These are phyloP conservation scores for Palythoa grandis DNA, from an alignment of 92 coral and sea anemone genomes.

Conservation along the genomic window DNA sequence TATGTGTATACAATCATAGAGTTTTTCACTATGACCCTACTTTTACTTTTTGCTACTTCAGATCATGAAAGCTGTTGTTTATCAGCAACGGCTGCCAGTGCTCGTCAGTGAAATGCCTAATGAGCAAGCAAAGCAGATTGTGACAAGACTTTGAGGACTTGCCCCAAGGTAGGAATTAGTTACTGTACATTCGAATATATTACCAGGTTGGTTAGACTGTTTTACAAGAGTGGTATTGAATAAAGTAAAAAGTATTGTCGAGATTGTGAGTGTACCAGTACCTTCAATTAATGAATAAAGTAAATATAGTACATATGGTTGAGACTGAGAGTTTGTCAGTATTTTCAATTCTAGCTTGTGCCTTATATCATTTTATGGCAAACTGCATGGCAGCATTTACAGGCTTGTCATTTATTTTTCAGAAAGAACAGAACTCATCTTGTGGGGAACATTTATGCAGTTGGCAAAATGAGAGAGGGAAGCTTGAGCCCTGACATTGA, in stretches of 20 bases:
- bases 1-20: not conserved
- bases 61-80: not conserved
- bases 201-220: not conserved
- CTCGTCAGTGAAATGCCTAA: not conserved
- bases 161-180: conserved; percentile 11
- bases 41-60: not conserved
- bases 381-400: not conserved
- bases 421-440: conserved; percentile 32
- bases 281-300: not conserved
- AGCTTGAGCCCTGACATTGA: conserved; percentile 24
- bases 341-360: not conserved
- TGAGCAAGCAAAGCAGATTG: conserved; percentile 9
- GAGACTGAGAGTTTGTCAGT: not conserved
- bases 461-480: conserved; percentile 21
- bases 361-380: not conserved
- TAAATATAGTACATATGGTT: not conserved
- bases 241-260: not conserved
- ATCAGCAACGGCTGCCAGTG: not conserved
- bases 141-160: conserved; percentile 14
- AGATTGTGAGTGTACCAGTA: conserved; percentile 1
- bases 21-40: not conserved
- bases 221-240: not conserved
- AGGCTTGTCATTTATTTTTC: conserved; percentile 4
- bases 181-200: not conserved
- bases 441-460: conserved; percentile 26